Evolutionary conservation across 2,888 invertebrate genomes (phyloP), one percentile per base, ranked within the genome.

Genomic region (Schizaphis graminum): DNA sequence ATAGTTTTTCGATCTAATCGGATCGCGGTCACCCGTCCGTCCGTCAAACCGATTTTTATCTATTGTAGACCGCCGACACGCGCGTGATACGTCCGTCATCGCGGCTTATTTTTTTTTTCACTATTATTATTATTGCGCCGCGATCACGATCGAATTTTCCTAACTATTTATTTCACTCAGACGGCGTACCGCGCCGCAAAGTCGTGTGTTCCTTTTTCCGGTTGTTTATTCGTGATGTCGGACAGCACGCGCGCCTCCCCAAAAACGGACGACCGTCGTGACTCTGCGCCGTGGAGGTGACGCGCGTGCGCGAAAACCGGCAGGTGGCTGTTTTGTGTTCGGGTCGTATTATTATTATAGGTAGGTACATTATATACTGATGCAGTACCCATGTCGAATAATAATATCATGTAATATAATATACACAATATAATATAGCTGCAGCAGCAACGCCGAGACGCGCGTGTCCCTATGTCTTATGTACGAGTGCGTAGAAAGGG

Each of bases 31-130:
- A 47, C 13, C 35, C 84, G 93, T 61, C 93, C 49, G 93, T 94
- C 93, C 86, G 41, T 94, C 93, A 94, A 85, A 86, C n/a, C n/a
- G 49, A 44, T 85, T 57, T 85, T 93, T 90, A 93, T 93, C 93
- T 90, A 53, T 57, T 47, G 90, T 84, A 53, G 89, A 86, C 67
- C 90, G 67, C 90, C 56, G 44, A 44, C 87, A 44, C 89, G 93
- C 90, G 90, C 93, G 93, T 94, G 90, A 90, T 89, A 94, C 57
- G 85, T 61, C 89, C 61, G 84, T 90, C 86, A 94, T 90, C 86
- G 49, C 87, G 3, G 7, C 57, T n/a, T 91, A 47, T 84, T 53
- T 84, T 41, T 84, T 84, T n/a, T 21, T 47, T 90, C 24, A 16
- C 26, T 44, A 87, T 61, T 61, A 44, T 90, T 90, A 90, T 67